Evolutionary conservation across 2,797 vertebrate species (phyloP), one percentile per base, ranked within the genome.

Genomic region (Avahi laniger): DNA sequence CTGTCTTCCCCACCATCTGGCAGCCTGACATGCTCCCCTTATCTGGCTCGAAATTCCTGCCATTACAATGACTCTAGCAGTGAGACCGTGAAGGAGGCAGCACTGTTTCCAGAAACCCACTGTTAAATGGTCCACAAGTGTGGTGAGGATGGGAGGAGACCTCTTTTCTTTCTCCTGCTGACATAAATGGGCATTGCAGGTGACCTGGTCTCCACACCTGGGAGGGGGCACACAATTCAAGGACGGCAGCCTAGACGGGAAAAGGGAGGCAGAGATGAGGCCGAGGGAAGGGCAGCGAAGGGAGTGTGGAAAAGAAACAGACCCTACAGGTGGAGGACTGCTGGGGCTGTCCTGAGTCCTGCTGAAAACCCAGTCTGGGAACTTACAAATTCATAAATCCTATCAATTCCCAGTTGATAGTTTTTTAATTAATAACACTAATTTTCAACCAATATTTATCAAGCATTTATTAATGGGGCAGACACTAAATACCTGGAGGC

Each of bases 1-100:
- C 69, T 76, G 13, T 76, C 96, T 67, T 65, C 46, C 84, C 43
- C 61, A 69, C 88, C 91, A 92, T 92, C 96, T 86, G 94, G 86
- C 43, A 85, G 80, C 90, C 93, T 86, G 72, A 38, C 7, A 2
- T 15, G 91, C 79, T 95, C 73, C 78, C 75, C 78, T 92, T 90
- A 84, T 84, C 76, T 80, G 57, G 50, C 24, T 79, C 70, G 69
- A 88, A 87, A 95, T 70, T 65, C 50, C 61, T 94, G 72, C 70
- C n/a, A 4, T 59, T 70, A 57, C 41, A 76, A 35, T 61, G 59
- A 35, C 43, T 79, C n/a, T 50, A 12, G 43, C 35, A 35, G 24
- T 46, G 30, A 33, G 43, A 76, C 24, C 17, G 24, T 57, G 65
- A 79, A 48, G 24, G 48, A 84, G 30, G 11, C 61, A 43, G 81